Evolutionary conservation across 2,888 invertebrate species (phyloP), one percentile per base, ranked within the genome.

Genomic region (Frankliniella fusca): DNA sequence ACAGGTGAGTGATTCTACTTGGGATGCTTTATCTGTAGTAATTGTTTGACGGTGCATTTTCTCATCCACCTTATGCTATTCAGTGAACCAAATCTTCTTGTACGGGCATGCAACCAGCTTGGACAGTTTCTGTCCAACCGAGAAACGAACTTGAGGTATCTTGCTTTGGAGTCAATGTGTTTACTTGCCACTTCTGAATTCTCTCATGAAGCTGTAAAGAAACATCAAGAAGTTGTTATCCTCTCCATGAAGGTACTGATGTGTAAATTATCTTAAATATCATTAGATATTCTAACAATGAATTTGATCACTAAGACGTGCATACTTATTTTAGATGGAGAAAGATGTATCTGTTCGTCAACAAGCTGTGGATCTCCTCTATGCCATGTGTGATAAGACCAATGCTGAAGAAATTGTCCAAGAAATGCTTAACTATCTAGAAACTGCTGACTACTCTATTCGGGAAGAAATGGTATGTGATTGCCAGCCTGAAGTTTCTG

Each of bases 381-480:
- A 99, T 90, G 99, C 99, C 79, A 99, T 99, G 99, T 99, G 99
- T 90, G 99, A 99, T 89, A 95, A 98, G 87, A 96, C 96, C 85
- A 99, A 99, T 90, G 98, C 99, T 38, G 98, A 98, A 89, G 98
- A 99, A 90, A 99, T 99, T 88, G 99, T 99, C 10, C 97, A 97
- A 87, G 99, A 99, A 90, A 99, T 99, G 99, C 90, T 99, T 85
- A 96, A 97, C 87, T 99, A 99, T 88, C 90, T 99, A 85, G 99
- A 99, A 90, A 98, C 98, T 48, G 99, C 99, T 83, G 99, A 99
- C 89, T 99, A 99, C 89, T 99, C 99, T 48, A 99, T 99, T 86
- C 92, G 99, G 85, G 99, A 99, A 90, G 99, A 99, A 90, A 99
- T 99, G 99, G 99, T 91, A 85, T 84, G 87, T 80, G 48, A 20